These are phyloP conservation scores for Ichneumoninae sp. DNA, from an alignment of 2,888 invertebrate genomes.

Conservation along the genomic window DNA sequence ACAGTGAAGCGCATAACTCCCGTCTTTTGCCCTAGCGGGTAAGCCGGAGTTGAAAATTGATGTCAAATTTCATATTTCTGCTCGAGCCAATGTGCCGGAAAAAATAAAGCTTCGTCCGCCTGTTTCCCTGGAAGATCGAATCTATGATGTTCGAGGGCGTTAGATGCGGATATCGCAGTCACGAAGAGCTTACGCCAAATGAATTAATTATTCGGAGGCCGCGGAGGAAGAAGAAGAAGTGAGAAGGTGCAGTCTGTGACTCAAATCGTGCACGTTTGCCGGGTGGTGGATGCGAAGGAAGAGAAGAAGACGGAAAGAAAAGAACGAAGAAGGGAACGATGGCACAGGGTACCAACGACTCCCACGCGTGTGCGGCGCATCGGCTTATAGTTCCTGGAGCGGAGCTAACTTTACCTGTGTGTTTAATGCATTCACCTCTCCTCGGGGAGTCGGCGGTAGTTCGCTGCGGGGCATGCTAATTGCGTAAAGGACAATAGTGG, in stretches of 20 bases:
- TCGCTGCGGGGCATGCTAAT: conserved; percentile 62
- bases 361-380: conserved; percentile 7
- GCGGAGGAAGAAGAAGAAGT: background rate
- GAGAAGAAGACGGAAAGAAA: conserved; percentile 23
- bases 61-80: background rate
- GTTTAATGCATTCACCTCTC: conserved; percentile 46
- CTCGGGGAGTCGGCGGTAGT: conserved; percentile 12
- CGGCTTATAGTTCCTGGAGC: conserved; percentile 17
- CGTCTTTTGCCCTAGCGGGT: too few species aligned
- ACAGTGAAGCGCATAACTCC: background rate
- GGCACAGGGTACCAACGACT: conserved; percentile 1
- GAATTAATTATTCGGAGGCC: conserved; percentile 51
- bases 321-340: conserved; percentile 5
- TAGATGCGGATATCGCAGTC: conserved; percentile 17
- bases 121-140: conserved; percentile 1
- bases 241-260: conserved; percentile 7
- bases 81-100: background rate
- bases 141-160: background rate
- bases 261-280: conserved; percentile 43
- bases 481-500: conserved; percentile 57
- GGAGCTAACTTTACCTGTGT: conserved; percentile 9
- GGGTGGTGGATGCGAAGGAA: conserved; percentile 23
- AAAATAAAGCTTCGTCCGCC: background rate
- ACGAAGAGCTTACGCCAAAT: conserved; percentile 28
- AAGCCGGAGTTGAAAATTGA: too few species aligned